Evolutionary conservation across 2,797 vertebrate species (phyloP).

Genomic region (Halcyon chelicuti): DNA sequence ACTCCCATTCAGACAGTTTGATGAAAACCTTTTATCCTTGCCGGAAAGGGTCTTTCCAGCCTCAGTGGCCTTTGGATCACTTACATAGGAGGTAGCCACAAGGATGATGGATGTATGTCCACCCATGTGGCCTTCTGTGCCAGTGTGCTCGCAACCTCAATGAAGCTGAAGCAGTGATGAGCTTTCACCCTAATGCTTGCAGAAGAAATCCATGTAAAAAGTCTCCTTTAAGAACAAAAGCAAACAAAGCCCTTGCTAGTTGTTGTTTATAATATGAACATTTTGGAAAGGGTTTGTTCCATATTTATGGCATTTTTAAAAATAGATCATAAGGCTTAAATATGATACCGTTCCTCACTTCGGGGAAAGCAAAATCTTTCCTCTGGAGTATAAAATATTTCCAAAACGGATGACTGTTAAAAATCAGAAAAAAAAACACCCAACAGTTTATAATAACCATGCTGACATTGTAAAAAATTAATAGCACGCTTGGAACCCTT

Average conservation of each 20-base stretch:
- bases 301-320: conserved; percentile 61
- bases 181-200: not conserved
- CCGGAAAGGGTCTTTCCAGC: not conserved
- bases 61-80: not conserved
- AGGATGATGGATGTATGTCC: rapidly evolving
- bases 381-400: conserved; percentile 70
- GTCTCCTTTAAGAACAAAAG: conserved; percentile 9
- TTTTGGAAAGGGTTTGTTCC: conserved; percentile 43
- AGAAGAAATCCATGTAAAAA: not conserved
- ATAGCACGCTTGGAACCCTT: conserved; percentile 69
- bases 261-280: not conserved
- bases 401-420: conserved; percentile 56
- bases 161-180: rapidly evolving
- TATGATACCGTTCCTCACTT: conserved; percentile 55
- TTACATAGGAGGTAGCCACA: not conserved
- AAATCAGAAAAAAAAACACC: not conserved
- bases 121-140: rapidly evolving
- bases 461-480: conserved; percentile 75
- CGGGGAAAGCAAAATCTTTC: conserved; percentile 59
- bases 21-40: not conserved
- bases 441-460: conserved; percentile 70
- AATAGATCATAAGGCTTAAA: conserved; percentile 73
- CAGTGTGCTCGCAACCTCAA: not conserved
- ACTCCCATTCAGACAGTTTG: not conserved
- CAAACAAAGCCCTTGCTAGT: not conserved